Evolutionary conservation across 2,888 invertebrate genomes (phyloP).

Genomic region (Cinara cedri): DNA sequence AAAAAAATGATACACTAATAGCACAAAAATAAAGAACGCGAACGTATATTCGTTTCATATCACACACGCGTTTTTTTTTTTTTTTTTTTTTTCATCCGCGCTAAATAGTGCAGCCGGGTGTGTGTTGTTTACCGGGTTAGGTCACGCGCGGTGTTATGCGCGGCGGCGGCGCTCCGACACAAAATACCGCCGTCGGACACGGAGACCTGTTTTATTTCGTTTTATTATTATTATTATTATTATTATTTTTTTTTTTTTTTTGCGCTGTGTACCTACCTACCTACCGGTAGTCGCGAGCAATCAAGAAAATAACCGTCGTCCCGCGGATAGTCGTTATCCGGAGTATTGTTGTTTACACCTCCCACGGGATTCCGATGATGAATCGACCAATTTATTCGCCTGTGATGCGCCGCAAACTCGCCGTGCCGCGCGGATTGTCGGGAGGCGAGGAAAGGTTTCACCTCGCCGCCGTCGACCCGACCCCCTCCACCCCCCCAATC

Average conservation of each 20-base stretch:
- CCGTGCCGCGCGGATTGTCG: constrained; percentile 10
- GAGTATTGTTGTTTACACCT: constrained; percentile 55
- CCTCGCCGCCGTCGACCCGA: too few species aligned
- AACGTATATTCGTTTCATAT: too few species aligned
- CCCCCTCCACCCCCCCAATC: too few species aligned
- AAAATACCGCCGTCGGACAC: constrained; percentile 36
- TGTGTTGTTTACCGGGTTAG: not conserved
- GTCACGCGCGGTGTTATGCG: constrained; percentile 38
- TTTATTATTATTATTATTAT: not conserved
- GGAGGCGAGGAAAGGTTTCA: not conserved
- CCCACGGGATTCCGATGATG: constrained; percentile 51
- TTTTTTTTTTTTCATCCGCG: not conserved
- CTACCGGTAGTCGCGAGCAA: constrained; percentile 31
- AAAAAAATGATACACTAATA: not conserved
- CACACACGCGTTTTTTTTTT: not conserved
- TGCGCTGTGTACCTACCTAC: not conserved
- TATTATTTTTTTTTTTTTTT: not conserved
- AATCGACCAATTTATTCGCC: constrained; percentile 44
- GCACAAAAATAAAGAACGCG: constrained; percentile 13
- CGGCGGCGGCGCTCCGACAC: constrained; percentile 23
- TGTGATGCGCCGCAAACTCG: too few species aligned
- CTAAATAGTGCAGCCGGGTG: not conserved
- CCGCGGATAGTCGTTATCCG: constrained; percentile 32
- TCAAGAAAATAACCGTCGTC: constrained; percentile 41
- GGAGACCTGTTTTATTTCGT: constrained; percentile 32